Base-by-base conservation (phyloP, 1,140 invertebrate species). In the Pachyrhynchus sulphureomaculatus region DNA sequence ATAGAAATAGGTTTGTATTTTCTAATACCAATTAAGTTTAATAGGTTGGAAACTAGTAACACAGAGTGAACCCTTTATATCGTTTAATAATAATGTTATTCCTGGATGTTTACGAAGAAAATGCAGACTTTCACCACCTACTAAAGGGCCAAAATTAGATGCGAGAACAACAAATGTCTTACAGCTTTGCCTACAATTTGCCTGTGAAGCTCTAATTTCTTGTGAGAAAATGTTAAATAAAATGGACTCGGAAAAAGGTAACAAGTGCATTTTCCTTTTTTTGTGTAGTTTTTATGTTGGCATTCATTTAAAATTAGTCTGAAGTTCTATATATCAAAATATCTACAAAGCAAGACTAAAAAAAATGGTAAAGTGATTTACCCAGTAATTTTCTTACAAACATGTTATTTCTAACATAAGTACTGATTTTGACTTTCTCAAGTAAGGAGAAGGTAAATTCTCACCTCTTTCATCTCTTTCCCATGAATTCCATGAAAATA, bases 211-310 rank as follows among this genome's bases (percentile, higher is more conserved):
- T 20, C 57, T 88, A 24, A 78, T 84, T 37, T 75, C 80, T 13
- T 79, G 81, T 47, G 77, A 82, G 42, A 70, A 76, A 24, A 75
- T 81, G 56, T 66, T 90, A 9, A 86, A 91, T 75, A 74, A 73
- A 33, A 78, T 89, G 47, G 88, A 89, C 71, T 67, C 71, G 4
- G 80, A 82, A 59, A 76, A 67, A 67, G 84, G 86, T 62, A 42
- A 47, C 8, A n/a, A 15, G 39, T 54, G 18, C n/a, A 51, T 13
- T 51, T 24, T 57, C 57, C n/a, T 21, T 48, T 32, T n/a, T 13
- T 17, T 48, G n/a, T 32, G 12, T 39, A 6, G 21, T 44, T 37
- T 42, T 20, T 12, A 37, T 4, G 5, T 42, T 36, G 9, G 10
- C 17, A 18, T 21, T 21, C 6, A 18, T 5, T 32, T 32, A 20